phyloP scores from a whole-genome alignment of 1,140 invertebrate species.

The Macrosteles quadrilineatus region DNA sequence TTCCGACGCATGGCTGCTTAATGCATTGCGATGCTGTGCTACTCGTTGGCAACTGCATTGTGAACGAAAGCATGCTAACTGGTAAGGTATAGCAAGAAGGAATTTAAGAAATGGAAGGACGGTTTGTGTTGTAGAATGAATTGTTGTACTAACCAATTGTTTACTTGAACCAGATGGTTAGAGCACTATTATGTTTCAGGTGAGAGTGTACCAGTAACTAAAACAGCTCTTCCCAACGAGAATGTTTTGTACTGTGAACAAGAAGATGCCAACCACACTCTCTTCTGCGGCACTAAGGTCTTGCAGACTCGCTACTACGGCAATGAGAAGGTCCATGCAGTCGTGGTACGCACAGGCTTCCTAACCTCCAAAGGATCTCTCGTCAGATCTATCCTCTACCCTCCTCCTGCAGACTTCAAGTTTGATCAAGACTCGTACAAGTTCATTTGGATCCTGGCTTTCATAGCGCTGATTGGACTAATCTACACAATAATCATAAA shows the following conservation, averaged over 20 bases:
- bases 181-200: no score
- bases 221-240: conserved; percentile 77
- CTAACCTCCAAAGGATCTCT: conserved; percentile 88
- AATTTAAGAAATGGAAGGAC: no score
- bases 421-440: conserved; percentile 92
- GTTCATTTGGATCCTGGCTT: conserved; percentile 80
- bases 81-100: no score
- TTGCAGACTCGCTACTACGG: conserved; percentile 72
- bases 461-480: conserved; percentile 76
- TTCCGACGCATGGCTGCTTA: conserved; percentile 80
- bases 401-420: conserved; percentile 92
- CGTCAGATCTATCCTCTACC: conserved; percentile 92
- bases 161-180: no score
- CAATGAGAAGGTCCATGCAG: conserved; percentile 63
- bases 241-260: conserved; percentile 69
- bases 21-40: conserved; percentile 91
- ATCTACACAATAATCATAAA: conserved; percentile 83
- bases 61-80: conserved; percentile 97
- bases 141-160: no score
- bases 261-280: conserved; percentile 84
- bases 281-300: conserved; percentile 55
- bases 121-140: background rate
- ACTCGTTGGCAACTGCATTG: conserved; percentile 84
- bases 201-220: conserved; percentile 82
- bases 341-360: conserved; percentile 80